Base-by-base conservation (phyloP, 1,140 invertebrate species). In the Pseudomyrmex concolor region DNA sequence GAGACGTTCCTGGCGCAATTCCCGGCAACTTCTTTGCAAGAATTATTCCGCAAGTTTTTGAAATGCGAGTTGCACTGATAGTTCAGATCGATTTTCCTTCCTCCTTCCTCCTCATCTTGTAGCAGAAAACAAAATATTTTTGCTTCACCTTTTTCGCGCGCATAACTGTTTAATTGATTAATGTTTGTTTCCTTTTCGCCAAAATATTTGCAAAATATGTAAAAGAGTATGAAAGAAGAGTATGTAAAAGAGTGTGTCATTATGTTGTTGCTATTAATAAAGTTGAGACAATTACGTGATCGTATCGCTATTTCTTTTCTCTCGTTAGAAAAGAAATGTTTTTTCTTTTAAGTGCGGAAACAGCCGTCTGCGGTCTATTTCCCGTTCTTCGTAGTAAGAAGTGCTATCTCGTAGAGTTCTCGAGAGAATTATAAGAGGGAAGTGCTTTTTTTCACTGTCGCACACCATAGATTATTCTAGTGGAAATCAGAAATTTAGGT, bases 41-140 rank as follows among this genome's bases (percentile, higher is more conserved):
- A 80, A 71, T 19, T 80, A 80, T 59, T 71, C 43, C 19, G 43
- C 22, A 59, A 71, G 66, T 80, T 80, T 80, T 43, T 19, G 43
- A 45, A 55, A 70, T 43, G 43, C 22, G 54, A 78, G 13, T 48
- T 59, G 10, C 12, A 12, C n/a, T 5, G 45, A 63, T n/a, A 51
- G 22, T 17, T 12, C 19, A 3, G 13, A 80, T 71, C 55, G 76
- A 80, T 80, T 80, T 59, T 80, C 19, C 5, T 34, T 34, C 5
- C 34, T 34, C 5, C 34, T 34, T 0, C 5, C 34, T 34, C 5
- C 5, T 34, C 34, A 34, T 34, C 34, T 34, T 13, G 45, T 43
- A n/a, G 19, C 34, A 43, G 54, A 2, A 57, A 80, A 59, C 54
- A 59, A 70, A 71, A 80, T 59, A 70, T 68, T 34, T 34, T 70